Percentiles rank a stretch among this genome's conserved stretches.
Conservation (phyloP, 2,888 invertebrate species). For the Zeuzera pyrina region DNA sequence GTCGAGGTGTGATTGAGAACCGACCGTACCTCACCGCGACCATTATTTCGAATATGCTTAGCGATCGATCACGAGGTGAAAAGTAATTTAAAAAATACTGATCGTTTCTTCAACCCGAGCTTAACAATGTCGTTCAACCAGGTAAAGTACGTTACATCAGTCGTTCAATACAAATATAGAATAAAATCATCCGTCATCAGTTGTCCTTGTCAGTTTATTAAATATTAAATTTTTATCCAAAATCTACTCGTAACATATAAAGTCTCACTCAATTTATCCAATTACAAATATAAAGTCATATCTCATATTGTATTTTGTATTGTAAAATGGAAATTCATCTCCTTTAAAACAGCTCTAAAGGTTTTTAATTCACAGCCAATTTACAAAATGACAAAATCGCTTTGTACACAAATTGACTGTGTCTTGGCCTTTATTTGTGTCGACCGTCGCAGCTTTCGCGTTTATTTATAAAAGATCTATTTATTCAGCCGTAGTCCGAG, state of each 20-base stretch:
- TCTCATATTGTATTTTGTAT: too few relatives aligned
- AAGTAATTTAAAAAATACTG: slow-evolving; percentile 18
- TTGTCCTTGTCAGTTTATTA: too few relatives aligned
- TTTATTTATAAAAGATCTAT: slow-evolving; percentile 67
- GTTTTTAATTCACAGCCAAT: slow-evolving; percentile 3
- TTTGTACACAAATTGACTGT: slow-evolving; percentile 41
- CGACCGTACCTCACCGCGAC: slow-evolving; percentile 29
- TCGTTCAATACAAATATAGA: too few relatives aligned
- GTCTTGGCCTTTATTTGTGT: slow-evolving; percentile 18
- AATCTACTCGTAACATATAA: too few relatives aligned
- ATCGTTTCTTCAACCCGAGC: slow-evolving; percentile 5
- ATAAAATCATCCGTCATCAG: too few relatives aligned
- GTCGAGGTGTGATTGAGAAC: slow-evolving; percentile 54
- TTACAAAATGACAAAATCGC: slow-evolving; percentile 9
- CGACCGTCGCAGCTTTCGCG: slow-evolving; percentile 29
- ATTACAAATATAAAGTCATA: slow-evolving; percentile 18
- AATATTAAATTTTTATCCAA: too few relatives aligned
- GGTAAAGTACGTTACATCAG: too few relatives aligned
- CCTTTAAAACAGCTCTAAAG: neutral
- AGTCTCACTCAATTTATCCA: too few relatives aligned
- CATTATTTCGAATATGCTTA: slow-evolving; percentile 58
- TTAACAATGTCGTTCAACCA: too few relatives aligned
- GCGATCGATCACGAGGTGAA: slow-evolving; percentile 51
- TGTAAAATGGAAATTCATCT: neutral
- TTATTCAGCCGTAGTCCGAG: slow-evolving; percentile 52